Conservation (phyloP, 2,113 vertebrate species). For the Rhinolophus ferrumequinum region DNA sequence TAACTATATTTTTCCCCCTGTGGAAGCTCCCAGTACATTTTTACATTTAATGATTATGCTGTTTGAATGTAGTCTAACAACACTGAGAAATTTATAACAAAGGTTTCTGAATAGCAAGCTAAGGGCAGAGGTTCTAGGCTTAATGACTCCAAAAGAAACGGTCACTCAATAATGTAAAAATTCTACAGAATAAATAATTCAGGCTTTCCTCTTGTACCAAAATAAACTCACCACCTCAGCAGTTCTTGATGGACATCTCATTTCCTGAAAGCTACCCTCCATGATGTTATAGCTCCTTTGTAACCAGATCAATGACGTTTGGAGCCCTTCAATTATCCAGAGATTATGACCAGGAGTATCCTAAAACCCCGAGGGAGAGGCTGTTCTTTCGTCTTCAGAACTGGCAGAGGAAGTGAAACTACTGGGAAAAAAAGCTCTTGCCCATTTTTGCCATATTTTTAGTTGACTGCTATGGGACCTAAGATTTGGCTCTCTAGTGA, state of each 20-base stretch:
- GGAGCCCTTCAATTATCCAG: neutral
- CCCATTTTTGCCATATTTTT: neutral
- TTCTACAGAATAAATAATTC: constrained; percentile 34
- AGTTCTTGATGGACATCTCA: neutral
- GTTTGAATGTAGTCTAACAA: neutral
- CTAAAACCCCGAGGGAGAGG: neutral
- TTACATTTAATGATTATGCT: neutral
- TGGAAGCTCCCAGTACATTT: neutral
- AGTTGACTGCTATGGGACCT: neutral
- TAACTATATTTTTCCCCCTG: neutral
- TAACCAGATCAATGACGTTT: neutral
- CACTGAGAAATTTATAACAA: constrained; percentile 18
- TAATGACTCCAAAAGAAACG: neutral
- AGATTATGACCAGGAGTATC: neutral
- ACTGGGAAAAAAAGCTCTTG: neutral
- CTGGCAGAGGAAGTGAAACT: neutral
- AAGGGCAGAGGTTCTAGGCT: constrained; percentile 34
- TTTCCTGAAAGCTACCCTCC: neutral
- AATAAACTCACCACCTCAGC: neutral
- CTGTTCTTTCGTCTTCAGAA: neutral
- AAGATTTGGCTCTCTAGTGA: neutral
- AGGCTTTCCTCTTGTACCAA: neutral
- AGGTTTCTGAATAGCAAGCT: neutral
- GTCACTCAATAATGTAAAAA: constrained; percentile 22
- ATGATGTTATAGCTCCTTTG: neutral